phyloP scores from a whole-genome alignment of 2,113 vertebrate species.

The Crocuta crocuta region DNA sequence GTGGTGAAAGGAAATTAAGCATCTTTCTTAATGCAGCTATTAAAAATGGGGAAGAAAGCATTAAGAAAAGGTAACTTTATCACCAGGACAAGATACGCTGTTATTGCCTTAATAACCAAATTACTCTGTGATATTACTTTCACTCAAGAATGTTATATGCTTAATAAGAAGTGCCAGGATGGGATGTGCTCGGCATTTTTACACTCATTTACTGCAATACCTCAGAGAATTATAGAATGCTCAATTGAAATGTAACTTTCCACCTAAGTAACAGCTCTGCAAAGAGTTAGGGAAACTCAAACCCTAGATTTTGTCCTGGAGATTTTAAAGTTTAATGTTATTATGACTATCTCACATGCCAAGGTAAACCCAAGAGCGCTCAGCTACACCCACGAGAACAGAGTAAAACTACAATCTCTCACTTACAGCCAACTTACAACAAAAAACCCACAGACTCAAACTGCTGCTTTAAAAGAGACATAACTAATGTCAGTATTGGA shows the following conservation, averaged over 20 bases:
- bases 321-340: conserved; percentile 69
- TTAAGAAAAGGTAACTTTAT: conserved; percentile 69
- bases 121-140: conserved; percentile 72
- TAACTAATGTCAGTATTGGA: conserved; percentile 6
- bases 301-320: conserved; percentile 50
- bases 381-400: conserved; percentile 58
- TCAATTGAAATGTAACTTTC: conserved; percentile 73
- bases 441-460: conserved; percentile 17
- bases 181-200: conserved; percentile 61
- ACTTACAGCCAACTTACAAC: conserved; percentile 40
- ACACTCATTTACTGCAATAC: conserved; percentile 56
- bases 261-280: conserved; percentile 64
- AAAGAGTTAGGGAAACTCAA: conserved; percentile 64
- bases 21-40: conserved; percentile 54
- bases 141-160: conserved; percentile 60
- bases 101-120: conserved; percentile 76
- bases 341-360: conserved; percentile 72
- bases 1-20: conserved; percentile 47
- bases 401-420: conserved; percentile 28
- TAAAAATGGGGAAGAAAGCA: conserved; percentile 52
- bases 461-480: conserved; percentile 43
- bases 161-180: conserved; percentile 67
- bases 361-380: conserved; percentile 64
- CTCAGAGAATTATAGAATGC: conserved; percentile 69
- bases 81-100: conserved; percentile 66